Evolutionary conservation across 2,113 vertebrate genomes (phyloP).

Genomic region (Bagarius yarrelli): DNA sequence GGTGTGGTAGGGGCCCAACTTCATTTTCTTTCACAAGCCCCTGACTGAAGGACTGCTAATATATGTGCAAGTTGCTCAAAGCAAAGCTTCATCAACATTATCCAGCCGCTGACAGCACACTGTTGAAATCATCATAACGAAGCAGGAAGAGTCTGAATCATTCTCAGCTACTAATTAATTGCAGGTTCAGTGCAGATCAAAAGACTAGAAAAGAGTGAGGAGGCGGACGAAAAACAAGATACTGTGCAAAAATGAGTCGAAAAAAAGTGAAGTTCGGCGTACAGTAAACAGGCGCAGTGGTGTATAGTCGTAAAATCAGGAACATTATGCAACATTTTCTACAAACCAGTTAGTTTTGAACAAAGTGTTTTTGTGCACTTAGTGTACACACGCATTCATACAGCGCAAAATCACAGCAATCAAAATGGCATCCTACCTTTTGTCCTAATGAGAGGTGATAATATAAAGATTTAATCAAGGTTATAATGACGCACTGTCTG

Average conservation of each 20-base stretch:
- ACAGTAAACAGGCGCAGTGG: too few species aligned
- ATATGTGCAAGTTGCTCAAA: background rate
- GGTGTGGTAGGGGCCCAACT: too few species aligned
- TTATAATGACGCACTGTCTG: slow-evolving; percentile 69
- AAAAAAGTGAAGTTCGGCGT: too few species aligned
- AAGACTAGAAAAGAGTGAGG: slow-evolving; percentile 15
- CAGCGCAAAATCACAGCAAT: slow-evolving; percentile 63
- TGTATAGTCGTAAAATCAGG: background rate
- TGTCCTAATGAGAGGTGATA: slow-evolving; percentile 68
- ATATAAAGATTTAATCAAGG: slow-evolving; percentile 75
- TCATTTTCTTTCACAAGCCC: too few species aligned
- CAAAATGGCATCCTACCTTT: slow-evolving; percentile 65
- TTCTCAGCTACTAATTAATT: slow-evolving; percentile 44
- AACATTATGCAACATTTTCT: slow-evolving; percentile 27
- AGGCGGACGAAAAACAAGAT: slow-evolving; percentile 18
- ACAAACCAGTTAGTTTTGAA: slow-evolving; percentile 35
- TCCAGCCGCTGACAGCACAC: slow-evolving; percentile 15
- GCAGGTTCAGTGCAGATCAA: slow-evolving; percentile 33
- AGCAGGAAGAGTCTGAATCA: slow-evolving; percentile 36
- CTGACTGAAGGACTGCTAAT: too few species aligned
- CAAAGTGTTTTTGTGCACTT: background rate
- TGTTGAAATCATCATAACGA: slow-evolving; percentile 29
- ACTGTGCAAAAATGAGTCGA: too few species aligned
- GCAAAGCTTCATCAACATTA: background rate
- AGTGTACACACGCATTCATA: slow-evolving; percentile 30